These are phyloP conservation scores for Panorpa germanica DNA, from an alignment of 2,888 invertebrate species.

Conservation along the genomic window DNA sequence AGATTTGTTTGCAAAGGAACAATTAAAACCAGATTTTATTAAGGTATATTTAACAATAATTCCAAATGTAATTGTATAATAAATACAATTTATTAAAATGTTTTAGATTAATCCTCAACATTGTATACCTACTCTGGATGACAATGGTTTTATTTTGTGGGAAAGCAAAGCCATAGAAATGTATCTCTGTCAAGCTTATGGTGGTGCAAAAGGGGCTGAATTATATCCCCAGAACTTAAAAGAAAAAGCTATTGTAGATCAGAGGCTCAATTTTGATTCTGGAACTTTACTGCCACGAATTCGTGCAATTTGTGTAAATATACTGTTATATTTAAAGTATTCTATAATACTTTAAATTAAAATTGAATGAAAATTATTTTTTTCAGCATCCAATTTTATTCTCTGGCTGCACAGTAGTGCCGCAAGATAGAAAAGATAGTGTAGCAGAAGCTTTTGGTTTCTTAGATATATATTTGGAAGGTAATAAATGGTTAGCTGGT, in stretches of 20 bases:
- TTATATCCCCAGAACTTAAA: conserved; percentile 39
- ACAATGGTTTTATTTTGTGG: conserved; percentile 45
- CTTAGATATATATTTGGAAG: conserved; percentile 20
- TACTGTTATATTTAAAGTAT: too few species aligned
- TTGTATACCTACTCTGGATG: conserved; percentile 45
- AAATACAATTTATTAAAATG: too few species aligned
- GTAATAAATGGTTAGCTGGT: conserved; percentile 23
- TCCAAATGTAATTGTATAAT: too few species aligned
- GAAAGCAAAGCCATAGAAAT: too few species aligned
- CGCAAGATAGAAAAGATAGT: conserved; percentile 2
- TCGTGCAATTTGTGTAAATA: too few species aligned
- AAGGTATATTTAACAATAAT: too few species aligned
- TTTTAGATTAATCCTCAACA: conserved; percentile 49
- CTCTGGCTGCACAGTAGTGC: conserved; percentile 12
- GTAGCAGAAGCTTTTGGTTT: conserved; percentile 18
- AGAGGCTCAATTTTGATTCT: conserved; percentile 40
- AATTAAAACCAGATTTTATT: conserved; percentile 31
- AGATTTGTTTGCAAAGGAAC: conserved; percentile 33
- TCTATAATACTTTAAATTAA: background rate
- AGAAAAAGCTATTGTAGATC: conserved; percentile 36
- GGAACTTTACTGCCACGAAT: conserved; percentile 23
- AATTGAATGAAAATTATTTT: background rate
- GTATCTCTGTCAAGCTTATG: conserved; percentile 37
- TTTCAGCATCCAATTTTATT: conserved; percentile 20
- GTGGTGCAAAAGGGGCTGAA: conserved; percentile 32